phyloP scores from a whole-genome alignment of 2,888 invertebrate species.

The Acrocera orbiculus region DNA sequence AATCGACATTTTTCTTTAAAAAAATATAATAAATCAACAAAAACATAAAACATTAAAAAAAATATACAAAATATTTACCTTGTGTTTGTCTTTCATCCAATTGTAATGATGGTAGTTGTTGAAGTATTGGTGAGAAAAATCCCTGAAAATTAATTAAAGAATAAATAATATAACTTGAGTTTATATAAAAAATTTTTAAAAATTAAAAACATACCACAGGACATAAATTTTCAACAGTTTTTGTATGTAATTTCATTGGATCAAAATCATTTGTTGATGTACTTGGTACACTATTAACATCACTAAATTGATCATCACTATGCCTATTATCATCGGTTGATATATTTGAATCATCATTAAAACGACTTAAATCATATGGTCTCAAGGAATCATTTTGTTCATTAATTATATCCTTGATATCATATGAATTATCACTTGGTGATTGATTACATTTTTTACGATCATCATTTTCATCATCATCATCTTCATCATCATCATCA shows the following conservation, averaged over 20 bases:
- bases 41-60: too few relatives aligned
- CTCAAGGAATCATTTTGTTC: too few relatives aligned
- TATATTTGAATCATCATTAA: slow-evolving; percentile 7
- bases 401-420: too few relatives aligned
- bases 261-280: neutral
- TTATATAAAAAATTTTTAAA: too few relatives aligned
- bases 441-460: too few relatives aligned
- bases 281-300: neutral
- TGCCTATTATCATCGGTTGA: slow-evolving; percentile 3
- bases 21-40: too few relatives aligned
- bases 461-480: neutral
- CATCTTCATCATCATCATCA: slow-evolving; percentile 7
- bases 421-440: neutral
- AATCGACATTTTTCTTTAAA: too few relatives aligned
- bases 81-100: slow-evolving; percentile 14
- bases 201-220: too few relatives aligned
- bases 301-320: slow-evolving; percentile 5
- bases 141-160: slow-evolving; percentile 7
- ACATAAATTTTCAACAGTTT: slow-evolving; percentile 12
- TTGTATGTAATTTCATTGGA: slow-evolving; percentile 8
- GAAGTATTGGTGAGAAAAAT: slow-evolving; percentile 13
- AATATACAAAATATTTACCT: slow-evolving; percentile 10
- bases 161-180: neutral
- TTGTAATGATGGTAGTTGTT: slow-evolving; percentile 14
- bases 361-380: slow-evolving; percentile 1